Percentiles rank a stretch among this genome's conserved stretches.
These are phyloP conservation scores for Itoplectis maculator DNA, from an alignment of 2,888 invertebrate genomes.

Conservation along the genomic window DNA sequence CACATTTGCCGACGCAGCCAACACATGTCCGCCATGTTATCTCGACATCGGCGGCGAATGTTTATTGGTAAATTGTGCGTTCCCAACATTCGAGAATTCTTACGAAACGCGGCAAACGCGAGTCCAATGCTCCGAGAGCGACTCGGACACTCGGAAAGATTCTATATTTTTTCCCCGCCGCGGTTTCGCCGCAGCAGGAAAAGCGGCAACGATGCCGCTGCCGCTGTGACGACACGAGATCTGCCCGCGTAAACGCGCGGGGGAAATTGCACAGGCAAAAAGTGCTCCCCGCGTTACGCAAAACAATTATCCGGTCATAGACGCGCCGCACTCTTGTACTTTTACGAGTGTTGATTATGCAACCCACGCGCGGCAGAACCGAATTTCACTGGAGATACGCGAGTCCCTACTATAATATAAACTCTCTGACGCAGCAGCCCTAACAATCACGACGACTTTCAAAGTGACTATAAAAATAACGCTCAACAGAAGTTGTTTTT, in stretches of 20 bases:
- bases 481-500: too few relatives aligned
- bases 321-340: conserved; percentile 3
- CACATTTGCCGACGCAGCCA: too few relatives aligned
- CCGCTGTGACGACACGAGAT: conserved; percentile 2
- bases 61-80: not conserved
- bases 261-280: conserved; percentile 51
- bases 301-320: conserved; percentile 54
- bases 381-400: conserved; percentile 2
- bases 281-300: conserved; percentile 55
- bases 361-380: conserved; percentile 22
- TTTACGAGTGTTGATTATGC: conserved; percentile 53
- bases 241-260: conserved; percentile 14
- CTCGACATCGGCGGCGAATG: too few relatives aligned
- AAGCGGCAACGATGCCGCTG: conserved; percentile 27
- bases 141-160: not conserved
- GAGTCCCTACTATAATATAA: not conserved
- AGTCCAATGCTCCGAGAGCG: not conserved
- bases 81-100: not conserved
- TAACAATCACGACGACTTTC: too few relatives aligned
- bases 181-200: conserved; percentile 16
- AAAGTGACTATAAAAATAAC: too few relatives aligned
- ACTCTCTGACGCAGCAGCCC: not conserved
- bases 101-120: conserved; percentile 9
- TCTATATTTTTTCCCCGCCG: not conserved
- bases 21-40: too few relatives aligned